A percentile compares a stretch with the other conserved stretches of the same genome.
Evolutionary conservation across 2,888 invertebrate genomes (phyloP).

Genomic region (Orthosia gracilis): DNA sequence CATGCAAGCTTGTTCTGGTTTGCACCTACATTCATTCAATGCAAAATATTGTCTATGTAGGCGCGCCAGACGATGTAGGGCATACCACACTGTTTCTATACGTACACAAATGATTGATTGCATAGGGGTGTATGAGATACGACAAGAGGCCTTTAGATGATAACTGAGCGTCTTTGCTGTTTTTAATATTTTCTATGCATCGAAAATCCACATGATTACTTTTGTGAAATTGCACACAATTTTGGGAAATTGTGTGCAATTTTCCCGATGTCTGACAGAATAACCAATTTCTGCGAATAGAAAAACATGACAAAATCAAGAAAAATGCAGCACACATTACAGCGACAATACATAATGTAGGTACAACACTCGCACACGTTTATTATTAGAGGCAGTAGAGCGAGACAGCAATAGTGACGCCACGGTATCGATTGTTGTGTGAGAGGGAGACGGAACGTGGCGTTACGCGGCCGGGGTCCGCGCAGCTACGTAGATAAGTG

Average conservation of each 20-base stretch:
- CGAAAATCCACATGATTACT: neutral
- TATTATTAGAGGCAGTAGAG: slow-evolving; percentile 84
- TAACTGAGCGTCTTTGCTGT: neutral
- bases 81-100: slow-evolving; percentile 2
- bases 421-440: slow-evolving; percentile 77
- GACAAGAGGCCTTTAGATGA: neutral
- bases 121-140: slow-evolving; percentile 10
- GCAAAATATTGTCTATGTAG: slow-evolving; percentile 27
- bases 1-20: slow-evolving; percentile 19
- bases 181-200: neutral
- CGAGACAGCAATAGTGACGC: slow-evolving; percentile 75
- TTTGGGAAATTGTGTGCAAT: too few relatives aligned
- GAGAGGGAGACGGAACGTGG: slow-evolving; percentile 75
- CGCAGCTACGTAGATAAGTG: slow-evolving; percentile 81
- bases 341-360: slow-evolving; percentile 58
- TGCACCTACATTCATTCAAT: slow-evolving; percentile 38
- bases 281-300: slow-evolving; percentile 49
- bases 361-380: slow-evolving; percentile 71
- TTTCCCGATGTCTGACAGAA: too few relatives aligned
- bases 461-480: slow-evolving; percentile 76
- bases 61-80: slow-evolving; percentile 4
- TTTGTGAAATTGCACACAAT: neutral
- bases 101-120: slow-evolving; percentile 28
- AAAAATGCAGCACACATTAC: slow-evolving; percentile 78
- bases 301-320: slow-evolving; percentile 70